A percentile compares a stretch with the other conserved stretches of the same genome.
These are phyloP conservation scores for Gisinianus flammeolus DNA, from an alignment of 2,888 invertebrate species.

Conservation along the genomic window DNA sequence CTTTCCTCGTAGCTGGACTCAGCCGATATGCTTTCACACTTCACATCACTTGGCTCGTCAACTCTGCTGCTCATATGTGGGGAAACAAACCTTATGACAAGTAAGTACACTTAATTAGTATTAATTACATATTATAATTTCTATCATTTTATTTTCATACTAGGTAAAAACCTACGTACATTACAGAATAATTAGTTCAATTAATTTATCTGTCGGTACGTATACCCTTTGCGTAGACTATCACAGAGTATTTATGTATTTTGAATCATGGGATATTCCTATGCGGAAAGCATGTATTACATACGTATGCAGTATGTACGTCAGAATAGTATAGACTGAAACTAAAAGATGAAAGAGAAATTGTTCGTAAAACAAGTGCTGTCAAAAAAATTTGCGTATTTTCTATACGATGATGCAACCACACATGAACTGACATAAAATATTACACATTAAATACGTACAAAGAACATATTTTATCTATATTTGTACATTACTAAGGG, in stretches of 20 bases:
- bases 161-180: too few species aligned
- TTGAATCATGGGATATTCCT: background rate
- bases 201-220: background rate
- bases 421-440: too few species aligned
- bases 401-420: too few species aligned
- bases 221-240: background rate
- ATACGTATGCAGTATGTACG: too few species aligned
- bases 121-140: background rate
- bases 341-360: too few species aligned
- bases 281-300: background rate
- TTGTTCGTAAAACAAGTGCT: too few species aligned
- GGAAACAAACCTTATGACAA: slow-evolving; percentile 78
- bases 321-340: too few species aligned
- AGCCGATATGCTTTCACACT: slow-evolving; percentile 66
- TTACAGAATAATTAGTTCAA: too few species aligned
- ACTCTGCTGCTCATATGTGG: slow-evolving; percentile 79
- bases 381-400: too few species aligned
- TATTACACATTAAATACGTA: too few species aligned
- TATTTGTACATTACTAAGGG: too few species aligned
- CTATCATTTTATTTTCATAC: background rate
- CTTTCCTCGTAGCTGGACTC: slow-evolving; percentile 63
- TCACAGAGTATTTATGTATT: background rate
- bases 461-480: too few species aligned
- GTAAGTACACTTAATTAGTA: slow-evolving; percentile 50
- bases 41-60: slow-evolving; percentile 82